Conservation (phyloP, 2,113 vertebrate genomes). For the Pyxicephalus adspersus region DNA sequence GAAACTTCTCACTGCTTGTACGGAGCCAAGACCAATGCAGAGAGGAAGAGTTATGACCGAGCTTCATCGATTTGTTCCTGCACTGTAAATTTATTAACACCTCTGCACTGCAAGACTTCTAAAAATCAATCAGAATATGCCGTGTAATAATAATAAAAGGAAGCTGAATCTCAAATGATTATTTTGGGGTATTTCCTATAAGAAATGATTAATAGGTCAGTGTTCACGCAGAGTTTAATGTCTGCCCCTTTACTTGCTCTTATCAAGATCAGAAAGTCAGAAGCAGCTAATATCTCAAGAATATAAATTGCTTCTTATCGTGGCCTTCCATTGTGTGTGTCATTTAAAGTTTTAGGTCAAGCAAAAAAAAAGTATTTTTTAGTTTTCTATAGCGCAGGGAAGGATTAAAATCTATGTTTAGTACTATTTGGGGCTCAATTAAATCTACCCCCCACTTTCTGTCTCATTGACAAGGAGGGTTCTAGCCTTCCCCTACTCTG, state of each 20-base stretch:
- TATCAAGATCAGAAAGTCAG: too few species aligned
- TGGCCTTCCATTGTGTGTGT: too few species aligned
- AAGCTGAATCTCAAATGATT: neutral
- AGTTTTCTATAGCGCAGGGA: too few species aligned
- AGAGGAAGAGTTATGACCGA: constrained; percentile 7
- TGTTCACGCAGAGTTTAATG: neutral
- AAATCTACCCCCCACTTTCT: too few species aligned
- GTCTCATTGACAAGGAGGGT: too few species aligned
- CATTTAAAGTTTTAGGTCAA: too few species aligned
- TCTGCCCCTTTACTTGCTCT: neutral
- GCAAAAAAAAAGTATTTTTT: too few species aligned
- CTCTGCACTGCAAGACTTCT: constrained; percentile 8
- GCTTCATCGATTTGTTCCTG: constrained; percentile 24
- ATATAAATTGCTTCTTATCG: too few species aligned
- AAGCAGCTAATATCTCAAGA: too few species aligned
- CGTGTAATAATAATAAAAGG: constrained; percentile 34
- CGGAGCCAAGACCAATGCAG: neutral
- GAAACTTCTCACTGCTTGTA: neutral
- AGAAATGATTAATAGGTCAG: neutral
- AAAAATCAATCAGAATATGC: constrained; percentile 27
- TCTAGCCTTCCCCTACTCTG: too few species aligned
- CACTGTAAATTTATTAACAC: constrained; percentile 10
- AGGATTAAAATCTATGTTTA: too few species aligned
- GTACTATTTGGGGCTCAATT: too few species aligned
- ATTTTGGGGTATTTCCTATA: constrained; percentile 20